These are phyloP conservation scores for Labeo calbasu DNA, from an alignment of 2,797 vertebrate genomes.

Conservation along the genomic window DNA sequence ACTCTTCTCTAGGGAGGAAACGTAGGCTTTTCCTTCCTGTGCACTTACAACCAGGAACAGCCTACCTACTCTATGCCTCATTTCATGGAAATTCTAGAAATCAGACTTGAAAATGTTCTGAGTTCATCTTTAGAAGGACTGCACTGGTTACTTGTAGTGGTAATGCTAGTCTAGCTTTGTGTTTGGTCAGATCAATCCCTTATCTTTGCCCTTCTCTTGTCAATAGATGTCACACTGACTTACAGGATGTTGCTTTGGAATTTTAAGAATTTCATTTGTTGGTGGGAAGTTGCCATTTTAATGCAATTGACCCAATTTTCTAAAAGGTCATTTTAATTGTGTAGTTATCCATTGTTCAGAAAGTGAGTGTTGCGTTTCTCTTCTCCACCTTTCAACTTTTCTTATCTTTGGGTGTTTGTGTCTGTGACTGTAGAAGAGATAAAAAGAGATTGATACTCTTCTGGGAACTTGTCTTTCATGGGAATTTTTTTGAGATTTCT, in stretches of 20 bases:
- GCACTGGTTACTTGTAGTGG: background rate
- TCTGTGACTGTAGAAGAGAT: constrained; percentile 6
- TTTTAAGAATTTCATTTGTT: background rate
- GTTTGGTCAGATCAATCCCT: background rate
- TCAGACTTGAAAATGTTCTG: background rate
- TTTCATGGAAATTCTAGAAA: background rate
- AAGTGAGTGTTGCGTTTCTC: background rate
- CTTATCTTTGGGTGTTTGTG: background rate
- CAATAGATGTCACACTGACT: background rate
- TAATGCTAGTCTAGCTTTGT: background rate
- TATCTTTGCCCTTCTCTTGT: background rate
- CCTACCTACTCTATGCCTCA: background rate
- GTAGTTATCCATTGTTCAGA: background rate
- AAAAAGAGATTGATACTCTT: constrained; percentile 12
- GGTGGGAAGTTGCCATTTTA: background rate
- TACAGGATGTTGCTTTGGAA: background rate
- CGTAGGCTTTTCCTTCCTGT: constrained; percentile 65
- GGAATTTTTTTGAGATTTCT: constrained; percentile 47
- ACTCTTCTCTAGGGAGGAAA: constrained; percentile 61
- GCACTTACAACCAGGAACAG: constrained; percentile 21
- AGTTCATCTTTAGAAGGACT: background rate
- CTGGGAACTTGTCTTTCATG: background rate
- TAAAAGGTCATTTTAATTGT: background rate
- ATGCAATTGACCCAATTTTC: background rate
- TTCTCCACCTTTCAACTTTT: constrained; percentile 31